A percentile compares a stretch with the other conserved stretches of the same genome.
Conservation (phyloP, 2,888 invertebrate species). For the Ectropis crepuscularia region DNA sequence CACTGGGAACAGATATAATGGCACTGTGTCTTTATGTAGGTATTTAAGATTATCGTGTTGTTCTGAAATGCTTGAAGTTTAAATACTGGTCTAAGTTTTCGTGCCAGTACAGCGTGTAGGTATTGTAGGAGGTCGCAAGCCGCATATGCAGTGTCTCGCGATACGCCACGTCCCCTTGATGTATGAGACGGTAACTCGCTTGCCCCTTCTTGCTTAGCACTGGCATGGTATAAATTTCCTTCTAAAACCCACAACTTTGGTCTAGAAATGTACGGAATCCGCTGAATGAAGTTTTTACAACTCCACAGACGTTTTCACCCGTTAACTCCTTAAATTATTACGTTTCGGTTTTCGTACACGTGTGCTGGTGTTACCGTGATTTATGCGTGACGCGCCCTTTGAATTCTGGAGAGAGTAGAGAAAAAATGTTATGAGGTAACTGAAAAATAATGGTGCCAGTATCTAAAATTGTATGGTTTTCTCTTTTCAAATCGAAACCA, state of each 20-base stretch:
- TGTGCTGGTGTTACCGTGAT: constrained; percentile 59
- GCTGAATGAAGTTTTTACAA: constrained; percentile 74
- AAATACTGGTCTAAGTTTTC: constrained; percentile 8
- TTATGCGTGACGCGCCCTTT: constrained; percentile 50
- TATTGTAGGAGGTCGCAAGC: constrained; percentile 40
- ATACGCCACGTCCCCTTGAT: constrained; percentile 77
- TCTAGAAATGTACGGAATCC: constrained; percentile 72
- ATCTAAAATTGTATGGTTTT: not conserved
- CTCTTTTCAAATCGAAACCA: not conserved
- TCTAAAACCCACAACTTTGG: constrained; percentile 72
- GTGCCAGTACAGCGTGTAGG: constrained; percentile 15
- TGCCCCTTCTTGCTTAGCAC: constrained; percentile 74
- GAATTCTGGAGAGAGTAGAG: constrained; percentile 24
- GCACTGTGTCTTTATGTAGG: too few species aligned
- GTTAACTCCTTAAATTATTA: constrained; percentile 74
- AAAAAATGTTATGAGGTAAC: constrained; percentile 30
- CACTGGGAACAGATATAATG: too few species aligned
- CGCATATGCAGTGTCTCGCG: constrained; percentile 69
- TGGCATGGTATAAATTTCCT: constrained; percentile 74
- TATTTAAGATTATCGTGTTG: too few species aligned
- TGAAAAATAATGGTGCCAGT: constrained; percentile 27
- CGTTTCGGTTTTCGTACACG: constrained; percentile 61
- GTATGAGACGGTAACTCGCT: constrained; percentile 71
- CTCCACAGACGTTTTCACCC: constrained; percentile 62
- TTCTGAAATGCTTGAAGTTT: not conserved